Evolutionary conservation across 2,888 invertebrate genomes (phyloP).

Genomic region (Pediacus dermestoides): DNA sequence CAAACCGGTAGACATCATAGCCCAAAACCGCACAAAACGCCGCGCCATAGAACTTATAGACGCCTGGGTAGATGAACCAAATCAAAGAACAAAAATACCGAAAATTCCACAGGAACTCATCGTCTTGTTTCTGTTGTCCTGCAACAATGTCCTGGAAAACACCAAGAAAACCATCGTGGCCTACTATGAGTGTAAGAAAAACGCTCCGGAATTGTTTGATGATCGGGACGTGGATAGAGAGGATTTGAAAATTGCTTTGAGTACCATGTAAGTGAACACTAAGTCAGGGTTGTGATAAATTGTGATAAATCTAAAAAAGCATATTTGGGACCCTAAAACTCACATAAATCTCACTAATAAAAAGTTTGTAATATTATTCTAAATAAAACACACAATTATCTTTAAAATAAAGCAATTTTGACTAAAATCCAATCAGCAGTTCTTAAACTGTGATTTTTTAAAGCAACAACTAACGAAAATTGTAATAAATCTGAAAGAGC

Average conservation of each 20-base stretch:
- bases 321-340: too few species aligned
- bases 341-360: too few species aligned
- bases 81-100: slow-evolving; percentile 29
- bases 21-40: slow-evolving; percentile 31
- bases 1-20: slow-evolving; percentile 33
- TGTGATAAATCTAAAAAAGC: too few species aligned
- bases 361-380: too few species aligned
- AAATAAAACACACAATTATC: too few species aligned
- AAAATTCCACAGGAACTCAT: slow-evolving; percentile 57
- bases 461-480: too few species aligned
- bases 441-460: too few species aligned
- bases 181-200: slow-evolving; percentile 59
- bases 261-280: slow-evolving; percentile 59
- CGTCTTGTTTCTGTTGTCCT: slow-evolving; percentile 63
- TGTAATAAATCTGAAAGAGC: too few species aligned
- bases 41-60: slow-evolving; percentile 32
- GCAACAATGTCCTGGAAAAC: slow-evolving; percentile 57
- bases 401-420: too few species aligned
- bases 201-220: slow-evolving; percentile 62
- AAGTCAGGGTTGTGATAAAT: too few species aligned
- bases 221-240: slow-evolving; percentile 51
- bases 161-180: slow-evolving; percentile 61
- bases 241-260: slow-evolving; percentile 48
- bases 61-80: slow-evolving; percentile 42
- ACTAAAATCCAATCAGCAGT: too few species aligned